Base-by-base conservation (phyloP, 2,113 vertebrate species). In the Sphaerodactylus townsendi region DNA sequence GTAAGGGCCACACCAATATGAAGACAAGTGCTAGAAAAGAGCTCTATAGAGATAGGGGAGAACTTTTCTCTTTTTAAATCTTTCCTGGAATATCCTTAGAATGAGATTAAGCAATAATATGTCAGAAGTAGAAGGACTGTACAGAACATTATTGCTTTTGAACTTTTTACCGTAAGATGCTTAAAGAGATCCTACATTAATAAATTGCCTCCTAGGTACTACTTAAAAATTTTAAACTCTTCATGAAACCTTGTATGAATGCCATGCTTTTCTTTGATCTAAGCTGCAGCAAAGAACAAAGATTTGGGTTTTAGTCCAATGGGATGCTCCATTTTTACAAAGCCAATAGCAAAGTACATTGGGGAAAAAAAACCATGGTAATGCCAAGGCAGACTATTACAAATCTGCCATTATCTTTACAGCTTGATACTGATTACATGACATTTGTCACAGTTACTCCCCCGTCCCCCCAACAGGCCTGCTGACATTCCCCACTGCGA, bases 221-320 rank as follows among this genome's bases (percentile, higher is more conserved):
- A 81, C 0, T 0, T 70, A 15, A 72, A 79, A 68, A 79, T 39
- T 0, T 0, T 1, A 56, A 74, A 89, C 62, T 87, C 82, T 82
- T 77, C 65, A 21, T 59, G 70, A 83, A 91, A 79, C 35, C 17
- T 41, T 48, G 13, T 72, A 33, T 64, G 39, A 85, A 88, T 79
- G 0, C 44, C 13, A 10, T 1, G 23, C 2, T 80, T 83, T 76
- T 9, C 28, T 33, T 69, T 79, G 76, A 64, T 88, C 68, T 0
- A 9, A 84, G 65, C 82, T 82, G 56, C 77, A 83, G 76, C 17
- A 0, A 0, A 3, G 1, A 83, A 77, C 7, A 70, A 87, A 87
- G 72, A 78, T 13, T 86, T 66, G 59, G 0, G 37, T 30, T 77
- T 59, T 28, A 35, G 48, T 56, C 41, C 39, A 41, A 53, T 30